Conservation (phyloP, 2,888 invertebrate genomes). For the Unio delphinus region DNA sequence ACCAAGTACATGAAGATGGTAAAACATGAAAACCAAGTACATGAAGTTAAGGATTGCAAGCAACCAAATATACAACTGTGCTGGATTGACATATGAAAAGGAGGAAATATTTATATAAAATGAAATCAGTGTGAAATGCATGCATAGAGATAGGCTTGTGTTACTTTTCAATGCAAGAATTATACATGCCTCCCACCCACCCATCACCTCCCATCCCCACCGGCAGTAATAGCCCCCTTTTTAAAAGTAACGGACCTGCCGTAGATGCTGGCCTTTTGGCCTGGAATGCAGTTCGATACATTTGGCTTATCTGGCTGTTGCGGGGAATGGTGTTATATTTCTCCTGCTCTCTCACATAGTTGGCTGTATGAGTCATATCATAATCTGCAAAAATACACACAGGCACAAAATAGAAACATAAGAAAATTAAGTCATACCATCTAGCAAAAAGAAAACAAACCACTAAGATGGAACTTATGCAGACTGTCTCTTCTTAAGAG, state of each 20-base stretch:
- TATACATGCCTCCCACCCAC: no score
- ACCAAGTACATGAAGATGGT: background rate
- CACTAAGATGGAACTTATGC: no score
- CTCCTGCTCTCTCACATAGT: slow-evolving; percentile 41
- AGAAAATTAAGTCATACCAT: background rate
- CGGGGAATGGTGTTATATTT: slow-evolving; percentile 66
- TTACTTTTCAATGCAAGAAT: no score
- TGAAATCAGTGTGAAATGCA: no score
- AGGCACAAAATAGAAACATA: slow-evolving; percentile 23
- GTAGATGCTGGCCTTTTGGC: slow-evolving; percentile 62
- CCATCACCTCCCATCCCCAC: no score
- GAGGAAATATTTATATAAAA: no score
- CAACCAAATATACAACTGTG: background rate
- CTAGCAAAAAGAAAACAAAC: no score
- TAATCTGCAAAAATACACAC: slow-evolving; percentile 47
- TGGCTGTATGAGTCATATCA: slow-evolving; percentile 40
- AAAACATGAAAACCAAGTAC: no score
- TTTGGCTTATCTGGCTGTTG: slow-evolving; percentile 52
- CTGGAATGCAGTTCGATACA: slow-evolving; percentile 51
- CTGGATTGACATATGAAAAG: slow-evolving; percentile 3
- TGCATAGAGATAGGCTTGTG: no score
- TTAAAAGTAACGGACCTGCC: slow-evolving; percentile 47
- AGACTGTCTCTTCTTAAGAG: no score
- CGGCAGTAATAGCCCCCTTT: no score
- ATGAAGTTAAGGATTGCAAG: background rate